Base-by-base conservation (phyloP, 2,797 vertebrate species). In the Podargus strigoides region DNA sequence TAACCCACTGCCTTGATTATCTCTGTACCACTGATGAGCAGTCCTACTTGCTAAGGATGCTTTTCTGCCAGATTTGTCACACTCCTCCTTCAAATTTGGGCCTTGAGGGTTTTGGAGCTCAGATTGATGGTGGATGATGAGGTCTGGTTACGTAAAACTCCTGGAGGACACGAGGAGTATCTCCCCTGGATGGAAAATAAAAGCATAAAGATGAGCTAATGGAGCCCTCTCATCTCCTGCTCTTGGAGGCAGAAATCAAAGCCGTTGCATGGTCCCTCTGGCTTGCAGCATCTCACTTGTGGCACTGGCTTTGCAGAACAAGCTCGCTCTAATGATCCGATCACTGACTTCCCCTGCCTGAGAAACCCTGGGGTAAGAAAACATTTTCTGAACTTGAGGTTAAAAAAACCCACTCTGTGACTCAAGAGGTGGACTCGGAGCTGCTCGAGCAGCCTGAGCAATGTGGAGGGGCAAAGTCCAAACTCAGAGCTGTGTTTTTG, bases 191-290 rank as follows among this genome's bases (percentile, higher is more conserved):
- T 24, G 39, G 52, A 92, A 86, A 90, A 88, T 7, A 81, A 30
- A 24, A 82, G 46, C 44, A 5, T 14, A 68, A 53, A 1, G 34
- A 60, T 23, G 49, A 87, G 24, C 66, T 52, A 58, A 41, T 4
- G 3, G 36, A 90, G 32, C 24, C 10, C 41, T 89, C 79, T 90
- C 49, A 14, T 63, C 64, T 91, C 47, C 42, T 83, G 32, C 72
- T 52, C n/a, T 86, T 67, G 53, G 18, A 81, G 41, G 56, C 44
- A 89, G 46, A 73, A 85, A 83, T 68, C 47, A 78, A 90, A 86
- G 59, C 34, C 2, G 0, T 13, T 0, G 0, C 0, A 0, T 0
- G 1, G 20, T 66, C 62, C 30, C 0, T 0, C 36, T 70, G 39
- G 18, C 69, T 92, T 68, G 32, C 23, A 70, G 72, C 75, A 44